Base-by-base conservation (phyloP, 2,797 vertebrate genomes). In the Lepus townsendii region DNA sequence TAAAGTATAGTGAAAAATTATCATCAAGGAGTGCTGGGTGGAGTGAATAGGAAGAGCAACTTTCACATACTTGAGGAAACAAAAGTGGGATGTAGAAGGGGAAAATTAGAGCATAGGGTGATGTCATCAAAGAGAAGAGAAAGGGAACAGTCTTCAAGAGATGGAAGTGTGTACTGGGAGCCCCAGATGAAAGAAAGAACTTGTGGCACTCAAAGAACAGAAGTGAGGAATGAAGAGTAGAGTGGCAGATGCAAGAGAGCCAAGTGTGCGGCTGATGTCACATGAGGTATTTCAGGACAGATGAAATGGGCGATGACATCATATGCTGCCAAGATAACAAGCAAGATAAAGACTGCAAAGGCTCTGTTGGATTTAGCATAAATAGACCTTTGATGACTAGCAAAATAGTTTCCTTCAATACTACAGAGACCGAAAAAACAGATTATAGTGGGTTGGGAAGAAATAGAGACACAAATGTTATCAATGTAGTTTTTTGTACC, bases 181-280 rank as follows among this genome's bases (percentile, higher is more conserved):
- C 24, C 6, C n/a, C 13, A 22, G 9, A 32, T 88, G 66, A 35
- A 42, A 79, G 52, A 42, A 9, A 12, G 20, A 14, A 8, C 19
- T 47, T 8, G 0, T 12, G 3, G 2, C 54, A 65, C 76, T 90
- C 72, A 30, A n/a, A 75, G 32, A 62, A 12, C 32, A 75, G 54
- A 75, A 68, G 38, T 4, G 20, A 1, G 0, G 19, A 82, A 57
- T 27, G 13, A 54, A 13, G 26, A 71, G 0, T 17, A 42, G 22
- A 32, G 9, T 6, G 77, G 13, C 10, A 60, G 9, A 1, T 3
- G 22, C 24, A 8, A 4, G 17, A 57, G 3, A 16, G 12, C 0
- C 24, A 65, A 12, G 20, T 11, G 8, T 6, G 2, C 13, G 10
- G 0, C 17, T 42, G 66, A 5, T 24, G 12, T 22, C 76, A 80